These are phyloP conservation scores for Batillaria attramentaria DNA, from an alignment of 1,140 invertebrate genomes.

Conservation along the genomic window DNA sequence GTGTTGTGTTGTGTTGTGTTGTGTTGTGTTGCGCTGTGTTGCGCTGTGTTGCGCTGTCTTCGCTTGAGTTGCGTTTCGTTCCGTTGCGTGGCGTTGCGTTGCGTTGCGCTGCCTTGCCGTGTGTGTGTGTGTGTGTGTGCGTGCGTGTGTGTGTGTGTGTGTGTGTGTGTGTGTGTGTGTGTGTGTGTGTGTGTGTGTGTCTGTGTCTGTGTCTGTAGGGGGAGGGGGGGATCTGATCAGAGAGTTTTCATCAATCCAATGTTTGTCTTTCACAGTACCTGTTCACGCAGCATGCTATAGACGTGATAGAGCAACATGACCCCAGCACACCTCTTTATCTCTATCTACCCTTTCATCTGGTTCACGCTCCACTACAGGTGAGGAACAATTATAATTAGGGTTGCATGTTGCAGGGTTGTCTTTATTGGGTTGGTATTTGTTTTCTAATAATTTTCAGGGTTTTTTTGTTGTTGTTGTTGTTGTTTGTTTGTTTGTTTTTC, in stretches of 20 bases:
- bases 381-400: not conserved
- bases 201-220: not conserved
- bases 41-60: too few relatives aligned
- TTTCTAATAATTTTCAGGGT: not conserved
- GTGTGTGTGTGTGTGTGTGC: not conserved
- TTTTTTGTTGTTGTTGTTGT: not conserved
- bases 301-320: slow-evolving; percentile 27
- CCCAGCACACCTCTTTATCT: slow-evolving; percentile 24
- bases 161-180: too few relatives aligned
- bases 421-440: not conserved
- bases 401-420: not conserved
- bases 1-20: too few relatives aligned
- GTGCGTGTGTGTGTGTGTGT: too few relatives aligned
- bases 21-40: not conserved
- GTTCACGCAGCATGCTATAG: slow-evolving; percentile 10
- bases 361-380: slow-evolving; percentile 32
- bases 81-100: too few relatives aligned
- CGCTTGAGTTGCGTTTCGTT: too few relatives aligned
- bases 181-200: not conserved
- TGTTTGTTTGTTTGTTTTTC: not conserved
- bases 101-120: too few relatives aligned
- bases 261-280: slow-evolving; percentile 10
- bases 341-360: slow-evolving; percentile 32
- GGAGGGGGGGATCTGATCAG: not conserved
- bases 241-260: not conserved